Percentiles rank a stretch among this genome's conserved stretches.
Conservation (phyloP, 2,113 vertebrate genomes). For the Pao palembangensis region DNA sequence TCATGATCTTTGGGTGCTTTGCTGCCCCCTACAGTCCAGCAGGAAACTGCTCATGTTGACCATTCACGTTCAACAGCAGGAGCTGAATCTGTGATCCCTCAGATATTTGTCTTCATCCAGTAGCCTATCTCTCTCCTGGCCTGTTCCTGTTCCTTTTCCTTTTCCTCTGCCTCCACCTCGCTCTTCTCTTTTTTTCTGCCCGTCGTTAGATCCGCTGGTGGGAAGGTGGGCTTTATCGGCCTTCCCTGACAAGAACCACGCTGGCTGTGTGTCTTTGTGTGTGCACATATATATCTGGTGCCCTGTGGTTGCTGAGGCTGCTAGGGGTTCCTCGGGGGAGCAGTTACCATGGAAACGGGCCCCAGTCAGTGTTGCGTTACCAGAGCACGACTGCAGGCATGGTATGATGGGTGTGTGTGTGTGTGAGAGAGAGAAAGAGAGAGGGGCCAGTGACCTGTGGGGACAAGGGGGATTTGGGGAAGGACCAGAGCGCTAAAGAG, state of each 20-base stretch:
- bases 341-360: slow-evolving; percentile 70
- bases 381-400: slow-evolving; percentile 58
- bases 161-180: not conserved
- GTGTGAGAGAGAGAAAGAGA: slow-evolving; percentile 20
- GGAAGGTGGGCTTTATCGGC: slow-evolving; percentile 59
- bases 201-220: slow-evolving; percentile 62
- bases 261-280: slow-evolving; percentile 26
- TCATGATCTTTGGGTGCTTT: too few relatives aligned
- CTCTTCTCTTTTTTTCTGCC: slow-evolving; percentile 15
- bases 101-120: not conserved
- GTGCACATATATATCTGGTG: slow-evolving; percentile 7
- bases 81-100: too few relatives aligned
- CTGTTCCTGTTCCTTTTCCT: not conserved
- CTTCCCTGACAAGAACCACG: slow-evolving; percentile 57
- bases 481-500: not conserved
- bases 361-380: slow-evolving; percentile 78
- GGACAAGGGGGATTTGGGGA: slow-evolving; percentile 42
- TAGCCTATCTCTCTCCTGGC: not conserved
- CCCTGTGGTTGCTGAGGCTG: slow-evolving; percentile 58
- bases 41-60: too few relatives aligned
- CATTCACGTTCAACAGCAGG: too few relatives aligned
- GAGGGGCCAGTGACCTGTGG: slow-evolving; percentile 66
- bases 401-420: slow-evolving; percentile 8
- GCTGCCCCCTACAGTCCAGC: too few relatives aligned
- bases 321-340: slow-evolving; percentile 66